These are phyloP conservation scores for Noctua pronuba DNA, from an alignment of 2,888 invertebrate species.

Conservation along the genomic window DNA sequence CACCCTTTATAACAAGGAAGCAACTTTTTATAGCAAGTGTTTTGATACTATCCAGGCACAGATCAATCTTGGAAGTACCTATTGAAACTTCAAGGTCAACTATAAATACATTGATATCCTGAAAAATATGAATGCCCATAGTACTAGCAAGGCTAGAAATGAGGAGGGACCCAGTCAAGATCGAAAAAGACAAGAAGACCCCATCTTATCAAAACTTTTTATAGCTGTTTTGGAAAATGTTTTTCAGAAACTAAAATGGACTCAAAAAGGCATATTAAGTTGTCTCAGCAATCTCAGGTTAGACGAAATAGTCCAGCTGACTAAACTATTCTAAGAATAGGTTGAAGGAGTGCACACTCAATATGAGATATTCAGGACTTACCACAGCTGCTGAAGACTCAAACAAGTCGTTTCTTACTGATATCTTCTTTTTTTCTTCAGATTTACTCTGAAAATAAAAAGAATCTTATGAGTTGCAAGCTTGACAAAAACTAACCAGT, in stretches of 20 bases:
- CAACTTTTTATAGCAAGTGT: no score
- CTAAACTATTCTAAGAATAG: not conserved
- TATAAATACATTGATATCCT: no score
- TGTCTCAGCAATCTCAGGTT: not conserved
- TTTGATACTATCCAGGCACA: no score
- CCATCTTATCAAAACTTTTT: not conserved
- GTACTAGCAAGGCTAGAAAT: not conserved
- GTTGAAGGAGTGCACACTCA: not conserved
- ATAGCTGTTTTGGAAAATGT: not conserved
- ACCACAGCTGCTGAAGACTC: slow-evolving; percentile 58
- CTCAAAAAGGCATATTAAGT: not conserved
- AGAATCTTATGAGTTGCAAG: not conserved
- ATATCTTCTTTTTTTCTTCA: slow-evolving; percentile 45
- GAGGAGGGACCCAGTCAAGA: not conserved
- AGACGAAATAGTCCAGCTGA: not conserved
- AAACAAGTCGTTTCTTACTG: slow-evolving; percentile 76
- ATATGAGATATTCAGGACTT: slow-evolving; percentile 25
- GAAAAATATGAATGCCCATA: no score
- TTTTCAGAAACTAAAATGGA: not conserved
- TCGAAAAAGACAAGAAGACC: not conserved
- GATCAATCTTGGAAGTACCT: no score
- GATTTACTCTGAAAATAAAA: slow-evolving; percentile 24
- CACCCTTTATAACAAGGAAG: no score
- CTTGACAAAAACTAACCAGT: not conserved
- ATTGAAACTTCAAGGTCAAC: no score